phyloP scores from a whole-genome alignment of 2,113 vertebrate species.

The Amphilophus citrinellus region DNA sequence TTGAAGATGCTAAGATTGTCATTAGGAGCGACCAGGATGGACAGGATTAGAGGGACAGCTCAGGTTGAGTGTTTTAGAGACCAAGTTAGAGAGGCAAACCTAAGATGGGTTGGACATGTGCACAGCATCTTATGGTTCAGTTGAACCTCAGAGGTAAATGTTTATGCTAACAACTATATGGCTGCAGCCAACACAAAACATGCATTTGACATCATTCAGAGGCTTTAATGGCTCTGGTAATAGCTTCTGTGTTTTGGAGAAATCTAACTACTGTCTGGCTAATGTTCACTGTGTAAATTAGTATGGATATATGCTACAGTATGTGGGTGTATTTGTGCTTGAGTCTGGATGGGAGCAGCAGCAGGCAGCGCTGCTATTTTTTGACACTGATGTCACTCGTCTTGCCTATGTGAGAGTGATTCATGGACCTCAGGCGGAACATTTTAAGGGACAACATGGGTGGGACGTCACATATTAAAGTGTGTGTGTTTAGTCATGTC shows the following conservation, averaged over 20 bases:
- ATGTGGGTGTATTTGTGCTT: constrained; percentile 22
- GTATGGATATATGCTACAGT: constrained; percentile 6
- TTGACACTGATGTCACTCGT: constrained; percentile 37
- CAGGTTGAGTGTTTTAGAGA: too few species aligned
- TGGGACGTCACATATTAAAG: constrained; percentile 23
- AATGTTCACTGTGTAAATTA: neutral
- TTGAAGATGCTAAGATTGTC: neutral
- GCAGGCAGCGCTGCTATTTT: constrained; percentile 38
- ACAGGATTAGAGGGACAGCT: neutral
- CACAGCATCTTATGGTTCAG: neutral
- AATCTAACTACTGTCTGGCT: constrained; percentile 11
- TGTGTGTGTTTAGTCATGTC: constrained; percentile 16
- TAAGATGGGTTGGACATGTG: too few species aligned
- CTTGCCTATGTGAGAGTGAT: constrained; percentile 36
- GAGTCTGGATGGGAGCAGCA: constrained; percentile 9
- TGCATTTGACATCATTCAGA: neutral
- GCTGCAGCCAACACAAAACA: neutral
- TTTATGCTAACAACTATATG: neutral
- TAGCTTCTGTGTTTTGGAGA: constrained; percentile 1
- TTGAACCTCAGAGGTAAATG: neutral
- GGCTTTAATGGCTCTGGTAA: neutral
- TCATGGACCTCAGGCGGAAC: constrained; percentile 49
- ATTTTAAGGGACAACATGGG: constrained; percentile 32
- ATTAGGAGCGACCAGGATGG: neutral
- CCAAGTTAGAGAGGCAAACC: too few species aligned